Evolutionary conservation across 2,113 vertebrate species (phyloP), one percentile per base, ranked within the genome.

Genomic region (Vireo altiloquus): DNA sequence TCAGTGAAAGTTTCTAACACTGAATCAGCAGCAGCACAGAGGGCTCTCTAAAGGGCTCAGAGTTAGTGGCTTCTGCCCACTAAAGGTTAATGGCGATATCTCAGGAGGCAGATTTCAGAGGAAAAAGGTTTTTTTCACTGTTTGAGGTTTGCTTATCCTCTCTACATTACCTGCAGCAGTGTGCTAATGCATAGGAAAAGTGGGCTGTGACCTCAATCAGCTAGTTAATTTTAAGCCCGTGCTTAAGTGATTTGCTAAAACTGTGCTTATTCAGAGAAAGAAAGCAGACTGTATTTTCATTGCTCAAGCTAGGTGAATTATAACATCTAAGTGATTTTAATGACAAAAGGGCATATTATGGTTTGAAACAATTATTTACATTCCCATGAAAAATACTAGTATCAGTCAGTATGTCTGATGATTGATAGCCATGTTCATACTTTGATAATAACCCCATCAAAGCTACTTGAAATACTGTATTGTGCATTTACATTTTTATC

Each of bases 181-280:
- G 2, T 82, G 53, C 59, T 82, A 90, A 77, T 0, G 0, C 54
- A n/a, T 10, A 61, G 82, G 52, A 86, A 92, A 95, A 95, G 80
- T 93, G 90, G 95, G 90, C 94, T 94, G 72, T 96, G 94, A 95
- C 93, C 93, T 95, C 79, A 86, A 96, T 93, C 93, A 96, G 88
- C 93, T 92, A 90, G 79, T 94, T 94, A 92, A 90, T 96, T 95
- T 93, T 95, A 94, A 95, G 93, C 94, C 35, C 0, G 1, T 90
- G 84, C 94, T 93, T 90, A 86, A 90, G 69, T 86, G 85, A 88
- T 96, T 96, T 93, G 80, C 88, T 84, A 79, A 74, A 95, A 94
- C 72, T 68, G 49, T 90, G 80, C 85, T 92, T 96, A 93, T 81
- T 95, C 60, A 92, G 80, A 89, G 82, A 60, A 95, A 79, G 81